These are phyloP conservation scores for Lycocorax pyrrhopterus DNA, from an alignment of 2,113 vertebrate genomes.

Conservation along the genomic window DNA sequence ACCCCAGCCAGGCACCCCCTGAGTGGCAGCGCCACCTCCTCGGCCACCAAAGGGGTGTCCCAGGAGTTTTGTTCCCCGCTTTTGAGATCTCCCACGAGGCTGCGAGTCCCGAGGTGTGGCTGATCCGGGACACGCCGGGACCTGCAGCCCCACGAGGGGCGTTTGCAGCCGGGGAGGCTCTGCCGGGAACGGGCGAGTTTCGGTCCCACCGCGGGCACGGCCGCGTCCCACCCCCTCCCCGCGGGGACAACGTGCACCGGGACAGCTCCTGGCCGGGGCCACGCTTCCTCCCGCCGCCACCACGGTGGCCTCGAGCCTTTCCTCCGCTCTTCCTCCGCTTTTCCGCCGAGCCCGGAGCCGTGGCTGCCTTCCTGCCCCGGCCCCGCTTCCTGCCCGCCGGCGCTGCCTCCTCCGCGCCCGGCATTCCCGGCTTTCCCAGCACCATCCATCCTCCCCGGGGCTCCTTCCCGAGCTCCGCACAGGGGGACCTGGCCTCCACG, in stretches of 20 bases:
- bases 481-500: fast-evolving
- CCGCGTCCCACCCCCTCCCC: background rate
- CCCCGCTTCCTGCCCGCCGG: background rate
- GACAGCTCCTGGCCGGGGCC: background rate
- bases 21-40: background rate
- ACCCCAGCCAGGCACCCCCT: fast-evolving
- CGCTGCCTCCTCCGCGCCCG: background rate
- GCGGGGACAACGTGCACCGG: fast-evolving
- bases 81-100: background rate
- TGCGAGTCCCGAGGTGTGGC: fast-evolving
- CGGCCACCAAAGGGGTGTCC: background rate
- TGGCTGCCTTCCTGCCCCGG: conserved; percentile 33
- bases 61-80: fast-evolving
- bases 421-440: background rate
- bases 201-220: fast-evolving
- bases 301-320: background rate
- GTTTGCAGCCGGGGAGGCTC: fast-evolving
- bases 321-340: background rate
- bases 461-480: fast-evolving
- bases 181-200: background rate
- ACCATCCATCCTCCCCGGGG: fast-evolving
- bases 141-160: background rate
- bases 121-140: fast-evolving
- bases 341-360: background rate
- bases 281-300: background rate